These are phyloP conservation scores for Orchesella cincta DNA, from an alignment of 1,140 invertebrate genomes.

Conservation along the genomic window DNA sequence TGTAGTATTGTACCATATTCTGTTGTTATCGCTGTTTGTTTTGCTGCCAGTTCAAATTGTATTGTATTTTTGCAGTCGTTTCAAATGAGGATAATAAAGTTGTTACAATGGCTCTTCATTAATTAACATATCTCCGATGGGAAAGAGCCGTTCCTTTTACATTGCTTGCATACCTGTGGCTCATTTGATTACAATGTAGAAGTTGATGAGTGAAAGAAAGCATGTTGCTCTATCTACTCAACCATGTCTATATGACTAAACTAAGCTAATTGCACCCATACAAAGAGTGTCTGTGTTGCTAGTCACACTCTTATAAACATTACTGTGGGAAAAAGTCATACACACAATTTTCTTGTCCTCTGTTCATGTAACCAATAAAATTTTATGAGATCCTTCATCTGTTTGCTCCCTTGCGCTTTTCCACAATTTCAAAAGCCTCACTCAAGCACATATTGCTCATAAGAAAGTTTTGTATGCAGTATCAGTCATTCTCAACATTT, in stretches of 20 bases:
- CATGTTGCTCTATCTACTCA: no score
- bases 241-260: not conserved
- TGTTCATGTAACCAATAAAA: conserved; percentile 9
- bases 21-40: no score
- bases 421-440: no score
- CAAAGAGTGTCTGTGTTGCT: not conserved
- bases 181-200: not conserved
- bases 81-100: not conserved
- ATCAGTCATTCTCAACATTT: not conserved
- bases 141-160: not conserved
- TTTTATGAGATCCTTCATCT: conserved; percentile 4
- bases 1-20: no score
- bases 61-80: no score
- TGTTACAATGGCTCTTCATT: not conserved
- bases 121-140: not conserved
- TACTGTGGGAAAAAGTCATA: not conserved
- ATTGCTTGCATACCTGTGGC: not conserved
- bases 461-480: no score
- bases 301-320: not conserved
- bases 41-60: no score
- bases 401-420: no score
- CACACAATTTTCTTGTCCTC: not conserved
- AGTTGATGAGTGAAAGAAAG: not conserved
- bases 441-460: no score
- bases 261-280: not conserved